phyloP scores from a whole-genome alignment of 2,113 vertebrate genomes.

The Lepidothrix coronata region DNA sequence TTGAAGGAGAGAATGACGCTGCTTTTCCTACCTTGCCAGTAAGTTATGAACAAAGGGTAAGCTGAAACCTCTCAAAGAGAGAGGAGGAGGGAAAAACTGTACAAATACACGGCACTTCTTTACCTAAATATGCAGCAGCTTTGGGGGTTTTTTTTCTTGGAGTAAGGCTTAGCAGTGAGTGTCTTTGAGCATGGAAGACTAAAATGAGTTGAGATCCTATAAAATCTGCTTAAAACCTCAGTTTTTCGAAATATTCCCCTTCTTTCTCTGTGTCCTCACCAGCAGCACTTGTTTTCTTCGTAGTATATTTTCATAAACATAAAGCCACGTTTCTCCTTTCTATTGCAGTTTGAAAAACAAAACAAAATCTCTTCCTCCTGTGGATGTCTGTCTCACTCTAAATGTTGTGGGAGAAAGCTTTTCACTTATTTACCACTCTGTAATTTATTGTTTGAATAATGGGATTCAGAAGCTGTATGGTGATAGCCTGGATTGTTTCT shows the following conservation, averaged over 20 bases:
- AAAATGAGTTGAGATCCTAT: neutral
- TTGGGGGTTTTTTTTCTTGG: neutral
- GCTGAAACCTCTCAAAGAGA: neutral
- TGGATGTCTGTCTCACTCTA: neutral
- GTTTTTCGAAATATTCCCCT: neutral
- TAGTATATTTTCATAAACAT: neutral
- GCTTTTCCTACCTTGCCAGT: constrained; percentile 76
- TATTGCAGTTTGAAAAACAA: neutral
- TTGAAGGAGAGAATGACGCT: constrained; percentile 76
- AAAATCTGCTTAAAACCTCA: neutral
- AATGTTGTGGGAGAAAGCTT: neutral
- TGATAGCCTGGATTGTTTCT: neutral
- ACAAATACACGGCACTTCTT: rapidly evolving
- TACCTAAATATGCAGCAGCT: neutral
- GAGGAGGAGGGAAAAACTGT: neutral
- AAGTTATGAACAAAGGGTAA: constrained; percentile 22
- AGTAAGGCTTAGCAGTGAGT: neutral
- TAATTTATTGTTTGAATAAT: neutral
- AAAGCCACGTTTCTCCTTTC: neutral
- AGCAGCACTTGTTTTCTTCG: neutral
- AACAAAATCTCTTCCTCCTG: neutral
- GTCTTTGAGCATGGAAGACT: neutral
- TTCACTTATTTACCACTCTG: neutral
- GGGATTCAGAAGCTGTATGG: neutral
- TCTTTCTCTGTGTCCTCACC: neutral